These are phyloP conservation scores for Nannoperca australis DNA, from an alignment of 2,797 vertebrate species.

Conservation along the genomic window DNA sequence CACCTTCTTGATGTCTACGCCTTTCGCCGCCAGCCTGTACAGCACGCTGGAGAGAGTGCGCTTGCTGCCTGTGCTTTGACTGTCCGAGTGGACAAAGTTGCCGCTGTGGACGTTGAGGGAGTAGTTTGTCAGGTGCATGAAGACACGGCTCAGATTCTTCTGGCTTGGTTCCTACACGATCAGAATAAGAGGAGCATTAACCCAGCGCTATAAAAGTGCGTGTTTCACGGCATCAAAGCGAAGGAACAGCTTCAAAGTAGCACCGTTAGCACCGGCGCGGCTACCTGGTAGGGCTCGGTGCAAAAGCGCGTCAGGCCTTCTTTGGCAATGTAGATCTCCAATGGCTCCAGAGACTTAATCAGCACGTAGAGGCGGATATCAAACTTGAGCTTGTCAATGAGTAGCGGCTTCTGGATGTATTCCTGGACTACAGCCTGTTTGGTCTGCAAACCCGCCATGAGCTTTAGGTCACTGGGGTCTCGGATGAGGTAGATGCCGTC, in stretches of 20 bases:
- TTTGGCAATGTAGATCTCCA: constrained; percentile 98
- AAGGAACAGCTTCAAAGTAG: neutral
- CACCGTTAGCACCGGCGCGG: neutral
- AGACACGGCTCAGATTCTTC: constrained; percentile 94
- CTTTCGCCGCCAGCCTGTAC: constrained; percentile 90
- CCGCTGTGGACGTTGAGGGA: constrained; percentile 95
- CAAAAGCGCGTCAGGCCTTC: constrained; percentile 97
- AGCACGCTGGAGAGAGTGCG: constrained; percentile 96
- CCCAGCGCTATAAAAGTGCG: neutral
- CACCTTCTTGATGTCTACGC: constrained; percentile 94
- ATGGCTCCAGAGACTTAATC: constrained; percentile 93
- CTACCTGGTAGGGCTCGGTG: constrained; percentile 94
- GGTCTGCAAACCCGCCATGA: constrained; percentile 85
- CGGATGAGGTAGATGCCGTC: constrained; percentile 99
- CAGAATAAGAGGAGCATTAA: neutral
- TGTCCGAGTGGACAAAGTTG: constrained; percentile 96
- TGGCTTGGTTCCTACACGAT: constrained; percentile 88
- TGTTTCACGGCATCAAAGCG: neutral
- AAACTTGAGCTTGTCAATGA: constrained; percentile 98
- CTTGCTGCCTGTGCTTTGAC: constrained; percentile 94
- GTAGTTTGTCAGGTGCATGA: constrained; percentile 99
- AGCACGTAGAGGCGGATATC: constrained; percentile 97
- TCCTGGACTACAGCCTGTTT: constrained; percentile 95
- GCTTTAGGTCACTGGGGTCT: constrained; percentile 90
- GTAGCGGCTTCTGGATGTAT: constrained; percentile 93